These are phyloP conservation scores for Acrobasis consociella DNA, from an alignment of 2,888 invertebrate species.

Conservation along the genomic window DNA sequence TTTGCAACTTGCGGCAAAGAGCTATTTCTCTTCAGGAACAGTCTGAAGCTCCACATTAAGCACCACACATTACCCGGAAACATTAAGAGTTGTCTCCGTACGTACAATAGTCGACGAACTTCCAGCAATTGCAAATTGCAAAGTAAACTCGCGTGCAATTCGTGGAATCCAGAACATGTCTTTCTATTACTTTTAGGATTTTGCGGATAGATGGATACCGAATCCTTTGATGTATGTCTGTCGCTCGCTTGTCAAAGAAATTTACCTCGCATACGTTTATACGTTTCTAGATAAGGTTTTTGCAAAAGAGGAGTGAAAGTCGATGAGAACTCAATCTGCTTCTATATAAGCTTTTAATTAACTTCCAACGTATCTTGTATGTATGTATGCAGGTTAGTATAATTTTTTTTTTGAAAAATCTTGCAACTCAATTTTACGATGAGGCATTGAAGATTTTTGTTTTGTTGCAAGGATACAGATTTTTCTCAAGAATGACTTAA, in stretches of 20 bases:
- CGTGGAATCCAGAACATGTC: background rate
- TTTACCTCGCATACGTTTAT: background rate
- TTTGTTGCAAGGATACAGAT: no score
- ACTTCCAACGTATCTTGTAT: no score
- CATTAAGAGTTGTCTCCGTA: slow-evolving; percentile 10
- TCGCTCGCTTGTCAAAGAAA: background rate
- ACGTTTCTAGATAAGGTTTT: background rate
- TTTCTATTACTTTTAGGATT: slow-evolving; percentile 4
- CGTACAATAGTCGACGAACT: slow-evolving; percentile 8
- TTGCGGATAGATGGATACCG: background rate
- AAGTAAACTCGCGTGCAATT: slow-evolving; percentile 15
- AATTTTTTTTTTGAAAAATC: no score
- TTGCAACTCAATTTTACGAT: no score
- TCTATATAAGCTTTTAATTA: no score
- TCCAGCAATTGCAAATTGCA: slow-evolving; percentile 14
- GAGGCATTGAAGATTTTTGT: no score
- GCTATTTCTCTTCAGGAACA: background rate
- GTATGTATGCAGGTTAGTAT: no score
- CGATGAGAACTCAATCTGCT: no score
- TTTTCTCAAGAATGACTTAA: no score
- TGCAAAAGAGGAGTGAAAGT: background rate
- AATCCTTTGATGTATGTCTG: background rate
- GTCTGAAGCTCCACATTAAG: slow-evolving; percentile 3
- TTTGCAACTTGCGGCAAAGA: background rate
- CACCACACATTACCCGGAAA: slow-evolving; percentile 8